Evolutionary conservation across 2,113 vertebrate genomes (phyloP), one percentile per base, ranked within the genome.

Genomic region (Sialia sialis): DNA sequence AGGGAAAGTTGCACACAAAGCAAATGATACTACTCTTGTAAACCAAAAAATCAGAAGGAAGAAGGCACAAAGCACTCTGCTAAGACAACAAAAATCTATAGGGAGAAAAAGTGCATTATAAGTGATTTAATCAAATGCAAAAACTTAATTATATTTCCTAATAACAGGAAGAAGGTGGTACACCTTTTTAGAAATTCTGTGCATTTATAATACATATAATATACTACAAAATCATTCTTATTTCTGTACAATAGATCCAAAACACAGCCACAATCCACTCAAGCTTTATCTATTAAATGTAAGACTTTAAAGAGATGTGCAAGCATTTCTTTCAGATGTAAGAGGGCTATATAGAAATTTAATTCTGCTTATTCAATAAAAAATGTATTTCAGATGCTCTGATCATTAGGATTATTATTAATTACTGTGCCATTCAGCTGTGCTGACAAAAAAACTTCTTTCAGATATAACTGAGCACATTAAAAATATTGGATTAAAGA

Each of bases 291-390:
- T 95, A 20, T 84, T 59, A 72, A 78, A 48, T 70, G 27, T 44
- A 74, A 34, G 10, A 16, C 13, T 78, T 81, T 77, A 81, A 56
- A 74, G 44, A 66, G 30, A 43, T 8, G 38, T 46, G 46, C 36
- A 88, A 49, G 48, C 16, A 43, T 81, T 64, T 56, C n/a, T 83
- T 95, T 84, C 54, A 73, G 77, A 73, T 85, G 51, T 13, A 73
- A 72, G 48, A 79, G 13, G 23, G 62, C 52, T 73, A 23, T 74
- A 69, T 11, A 62, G 43, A 87, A 76, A 73, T 89, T 84, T 38
- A 86, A 72, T 93, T 95, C 68, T 91, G 68, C 91, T 95, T 91
- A 91, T 91, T 87, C 79, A 81, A 88, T 94, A 94, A 58, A 87
- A 87, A 87, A 66, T 14, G 58, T 78, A 68, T 88, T 93, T 94